Conservation (phyloP, 2,113 vertebrate species). For the Panurus biarmicus region DNA sequence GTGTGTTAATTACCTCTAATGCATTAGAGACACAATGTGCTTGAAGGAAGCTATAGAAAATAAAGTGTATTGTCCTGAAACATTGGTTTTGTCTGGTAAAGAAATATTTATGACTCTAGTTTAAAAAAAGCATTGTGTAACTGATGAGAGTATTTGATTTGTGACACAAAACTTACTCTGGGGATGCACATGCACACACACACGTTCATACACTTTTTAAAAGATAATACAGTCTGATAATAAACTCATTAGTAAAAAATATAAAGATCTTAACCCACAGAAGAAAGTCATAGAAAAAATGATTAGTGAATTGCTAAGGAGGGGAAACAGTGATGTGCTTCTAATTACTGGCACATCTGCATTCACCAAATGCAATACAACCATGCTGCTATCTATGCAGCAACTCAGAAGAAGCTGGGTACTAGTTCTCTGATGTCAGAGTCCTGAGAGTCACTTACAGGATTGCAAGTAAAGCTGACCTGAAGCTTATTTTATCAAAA, state of each 20-base stretch:
- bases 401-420: background rate
- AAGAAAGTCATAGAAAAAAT: background rate
- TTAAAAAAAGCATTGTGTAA: background rate
- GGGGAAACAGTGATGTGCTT: background rate
- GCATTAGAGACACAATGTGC: background rate
- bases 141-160: background rate
- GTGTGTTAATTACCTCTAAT: background rate
- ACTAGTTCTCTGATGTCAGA: background rate
- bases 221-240: background rate
- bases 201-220: background rate
- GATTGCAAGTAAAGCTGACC: background rate
- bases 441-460: background rate
- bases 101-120: background rate
- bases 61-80: background rate
- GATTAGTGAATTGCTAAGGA: background rate
- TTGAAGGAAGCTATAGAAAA: background rate
- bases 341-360: background rate
- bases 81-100: background rate
- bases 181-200: background rate
- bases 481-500: background rate
- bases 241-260: background rate
- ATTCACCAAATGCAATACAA: background rate
- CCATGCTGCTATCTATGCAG: background rate
- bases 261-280: background rate
- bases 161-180: background rate